These are phyloP conservation scores for Trididemnum nubilum DNA, from an alignment of 23 tunicate species.

Conservation along the genomic window DNA sequence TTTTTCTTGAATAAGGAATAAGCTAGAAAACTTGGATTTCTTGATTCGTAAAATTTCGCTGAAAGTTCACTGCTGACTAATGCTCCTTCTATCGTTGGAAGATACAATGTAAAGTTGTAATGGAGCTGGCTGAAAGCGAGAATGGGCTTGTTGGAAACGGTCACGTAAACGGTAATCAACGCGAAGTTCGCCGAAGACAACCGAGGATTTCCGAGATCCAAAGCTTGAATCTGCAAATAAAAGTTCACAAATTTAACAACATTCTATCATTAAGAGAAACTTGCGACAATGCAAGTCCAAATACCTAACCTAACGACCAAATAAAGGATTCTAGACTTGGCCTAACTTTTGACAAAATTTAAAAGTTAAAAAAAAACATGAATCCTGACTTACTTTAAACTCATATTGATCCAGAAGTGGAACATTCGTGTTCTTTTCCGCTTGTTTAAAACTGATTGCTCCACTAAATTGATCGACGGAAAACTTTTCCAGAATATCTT, in stretches of 20 bases:
- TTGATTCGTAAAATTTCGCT: background rate
- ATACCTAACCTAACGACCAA: no score
- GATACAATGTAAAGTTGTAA: conserved; percentile 25
- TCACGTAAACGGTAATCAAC: conserved; percentile 33
- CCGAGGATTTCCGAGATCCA: conserved; percentile 42
- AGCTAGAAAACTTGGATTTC: background rate
- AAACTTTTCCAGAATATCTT: conserved; percentile 24
- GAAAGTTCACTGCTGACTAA: conserved; percentile 16
- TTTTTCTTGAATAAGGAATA: conserved; percentile 40
- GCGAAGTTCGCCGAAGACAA: conserved; percentile 37
- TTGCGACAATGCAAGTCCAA: no score
- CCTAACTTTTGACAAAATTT: no score
- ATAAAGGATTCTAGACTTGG: no score
- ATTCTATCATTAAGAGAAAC: no score
- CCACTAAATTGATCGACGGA: conserved; percentile 35
- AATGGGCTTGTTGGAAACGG: background rate
- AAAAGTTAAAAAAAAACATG: no score
- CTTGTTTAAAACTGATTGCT: conserved; percentile 20
- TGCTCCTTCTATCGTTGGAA: conserved; percentile 42
- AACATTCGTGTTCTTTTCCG: conserved; percentile 1
- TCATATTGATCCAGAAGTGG: conserved; percentile 3
- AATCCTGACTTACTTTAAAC: conserved; percentile 31
- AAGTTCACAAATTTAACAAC: no score
- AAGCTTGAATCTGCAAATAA: conserved; percentile 40
- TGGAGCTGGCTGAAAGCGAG: conserved; percentile 32